phyloP scores from a whole-genome alignment of 2,888 invertebrate species.

The Pheosia gnoma region DNA sequence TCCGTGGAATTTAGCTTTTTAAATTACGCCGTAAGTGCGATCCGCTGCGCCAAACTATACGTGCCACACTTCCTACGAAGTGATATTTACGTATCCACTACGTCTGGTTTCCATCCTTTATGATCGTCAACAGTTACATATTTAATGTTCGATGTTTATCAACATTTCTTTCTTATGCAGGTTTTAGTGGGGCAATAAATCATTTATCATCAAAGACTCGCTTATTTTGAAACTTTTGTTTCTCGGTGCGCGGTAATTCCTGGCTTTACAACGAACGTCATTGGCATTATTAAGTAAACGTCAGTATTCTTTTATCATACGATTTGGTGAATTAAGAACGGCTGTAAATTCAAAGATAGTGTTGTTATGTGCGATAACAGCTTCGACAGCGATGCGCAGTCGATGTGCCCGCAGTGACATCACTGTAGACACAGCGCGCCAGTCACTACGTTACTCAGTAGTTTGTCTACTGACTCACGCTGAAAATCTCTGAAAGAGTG shows the following conservation, averaged over 20 bases:
- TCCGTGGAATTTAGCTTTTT: conserved; percentile 69
- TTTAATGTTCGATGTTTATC: conserved; percentile 84
- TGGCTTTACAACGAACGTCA: conserved; percentile 66
- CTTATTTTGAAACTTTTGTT: conserved; percentile 82
- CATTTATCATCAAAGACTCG: conserved; percentile 82
- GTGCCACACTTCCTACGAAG: conserved; percentile 73
- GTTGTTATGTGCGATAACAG: conserved; percentile 49
- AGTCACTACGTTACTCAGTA: conserved; percentile 51
- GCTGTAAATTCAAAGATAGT: conserved; percentile 55
- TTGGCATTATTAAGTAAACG: conserved; percentile 62
- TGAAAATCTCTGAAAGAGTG: conserved; percentile 57
- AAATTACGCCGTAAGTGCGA: conserved; percentile 66
- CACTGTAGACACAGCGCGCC: conserved; percentile 52
- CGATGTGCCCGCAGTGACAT: conserved; percentile 64
- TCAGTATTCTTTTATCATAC: conserved; percentile 50
- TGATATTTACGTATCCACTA: conserved; percentile 74
- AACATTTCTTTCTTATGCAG: conserved; percentile 84
- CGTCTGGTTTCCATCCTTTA: conserved; percentile 80
- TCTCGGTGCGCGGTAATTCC: conserved; percentile 55
- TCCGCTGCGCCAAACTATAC: conserved; percentile 67
- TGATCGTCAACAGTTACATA: conserved; percentile 83
- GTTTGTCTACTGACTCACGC: conserved; percentile 68
- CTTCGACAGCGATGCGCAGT: conserved; percentile 60
- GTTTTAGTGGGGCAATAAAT: conserved; percentile 81
- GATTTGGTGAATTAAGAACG: conserved; percentile 53